These are phyloP conservation scores for Cyrtodaria siliqua DNA, from an alignment of 2,888 invertebrate species.

Conservation along the genomic window DNA sequence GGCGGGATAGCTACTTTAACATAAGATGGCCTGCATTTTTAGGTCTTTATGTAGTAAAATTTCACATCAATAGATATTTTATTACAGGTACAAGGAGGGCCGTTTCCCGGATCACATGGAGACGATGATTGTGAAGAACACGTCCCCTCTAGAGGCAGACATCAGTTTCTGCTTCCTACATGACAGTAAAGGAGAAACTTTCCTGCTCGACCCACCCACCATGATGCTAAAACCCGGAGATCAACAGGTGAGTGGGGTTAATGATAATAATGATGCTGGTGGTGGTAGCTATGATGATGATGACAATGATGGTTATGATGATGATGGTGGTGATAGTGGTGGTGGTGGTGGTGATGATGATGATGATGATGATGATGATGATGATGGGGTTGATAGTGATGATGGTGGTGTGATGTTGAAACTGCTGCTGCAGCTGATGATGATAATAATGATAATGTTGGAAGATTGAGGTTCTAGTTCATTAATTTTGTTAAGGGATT, in stretches of 20 bases:
- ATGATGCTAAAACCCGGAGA: conserved; percentile 85
- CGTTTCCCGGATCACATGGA: conserved; percentile 85
- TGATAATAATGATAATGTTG: too few species aligned
- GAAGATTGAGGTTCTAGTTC: too few species aligned
- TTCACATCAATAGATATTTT: too few species aligned
- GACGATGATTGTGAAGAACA: conserved; percentile 83
- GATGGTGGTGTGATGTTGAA: too few species aligned
- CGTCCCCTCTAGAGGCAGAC: conserved; percentile 85
- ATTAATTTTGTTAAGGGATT: too few species aligned
- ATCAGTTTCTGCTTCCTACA: conserved; percentile 85
- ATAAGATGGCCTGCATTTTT: too few species aligned
- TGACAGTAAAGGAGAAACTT: conserved; percentile 85
- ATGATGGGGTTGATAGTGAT: neutral
- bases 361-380: conserved; percentile 11
- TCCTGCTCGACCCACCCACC: conserved; percentile 85
- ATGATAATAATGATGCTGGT: neutral
- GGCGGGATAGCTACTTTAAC: too few species aligned
- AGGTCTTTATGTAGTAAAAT: too few species aligned
- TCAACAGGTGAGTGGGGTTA: conserved; percentile 53
- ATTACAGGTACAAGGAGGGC: conserved; percentile 82
- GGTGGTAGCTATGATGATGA: too few species aligned
- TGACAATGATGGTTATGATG: too few species aligned
- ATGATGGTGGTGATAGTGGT: neutral
- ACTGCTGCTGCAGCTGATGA: too few species aligned
- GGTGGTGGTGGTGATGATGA: conserved; percentile 5